These are phyloP conservation scores for Drosophila jambulina DNA, from an alignment of 1,140 invertebrate genomes.

Conservation along the genomic window DNA sequence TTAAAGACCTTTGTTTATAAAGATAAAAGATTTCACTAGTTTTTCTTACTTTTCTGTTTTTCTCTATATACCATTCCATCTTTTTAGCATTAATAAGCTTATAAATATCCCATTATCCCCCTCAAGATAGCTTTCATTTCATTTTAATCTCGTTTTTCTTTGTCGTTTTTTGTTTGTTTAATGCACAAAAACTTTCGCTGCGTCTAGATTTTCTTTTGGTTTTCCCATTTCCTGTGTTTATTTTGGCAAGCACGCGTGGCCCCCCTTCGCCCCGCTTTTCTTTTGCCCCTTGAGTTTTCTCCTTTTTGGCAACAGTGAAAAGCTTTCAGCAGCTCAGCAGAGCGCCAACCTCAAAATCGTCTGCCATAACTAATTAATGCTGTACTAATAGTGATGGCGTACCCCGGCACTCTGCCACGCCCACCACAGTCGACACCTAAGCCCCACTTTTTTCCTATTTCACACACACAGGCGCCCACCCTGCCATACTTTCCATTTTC, in stretches of 20 bases:
- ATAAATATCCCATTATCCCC: background rate
- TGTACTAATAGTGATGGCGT: slow-evolving; percentile 73
- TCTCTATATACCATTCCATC: background rate
- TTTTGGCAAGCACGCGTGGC: slow-evolving; percentile 16
- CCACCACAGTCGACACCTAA: slow-evolving; percentile 31
- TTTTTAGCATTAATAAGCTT: background rate
- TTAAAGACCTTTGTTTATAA: background rate
- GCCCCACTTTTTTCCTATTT: slow-evolving; percentile 3
- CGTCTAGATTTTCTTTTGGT: slow-evolving; percentile 41
- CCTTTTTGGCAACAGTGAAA: slow-evolving; percentile 65
- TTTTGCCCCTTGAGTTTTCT: background rate
- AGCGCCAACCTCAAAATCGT: slow-evolving; percentile 84
- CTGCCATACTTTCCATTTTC: slow-evolving; percentile 1
- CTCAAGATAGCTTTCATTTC: background rate
- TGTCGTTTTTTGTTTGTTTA: background rate
- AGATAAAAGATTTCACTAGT: fast-evolving
- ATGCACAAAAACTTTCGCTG: slow-evolving; percentile 33
- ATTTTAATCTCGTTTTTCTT: background rate
- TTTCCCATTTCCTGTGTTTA: slow-evolving; percentile 54
- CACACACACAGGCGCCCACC: background rate
- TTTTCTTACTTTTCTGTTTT: background rate
- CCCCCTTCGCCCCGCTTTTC: background rate
- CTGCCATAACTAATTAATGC: slow-evolving; percentile 85
- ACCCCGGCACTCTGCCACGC: slow-evolving; percentile 40
- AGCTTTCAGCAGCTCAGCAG: slow-evolving; percentile 74